Base-by-base conservation (phyloP, 2,888 invertebrate species). In the Saturnia japonica region DNA sequence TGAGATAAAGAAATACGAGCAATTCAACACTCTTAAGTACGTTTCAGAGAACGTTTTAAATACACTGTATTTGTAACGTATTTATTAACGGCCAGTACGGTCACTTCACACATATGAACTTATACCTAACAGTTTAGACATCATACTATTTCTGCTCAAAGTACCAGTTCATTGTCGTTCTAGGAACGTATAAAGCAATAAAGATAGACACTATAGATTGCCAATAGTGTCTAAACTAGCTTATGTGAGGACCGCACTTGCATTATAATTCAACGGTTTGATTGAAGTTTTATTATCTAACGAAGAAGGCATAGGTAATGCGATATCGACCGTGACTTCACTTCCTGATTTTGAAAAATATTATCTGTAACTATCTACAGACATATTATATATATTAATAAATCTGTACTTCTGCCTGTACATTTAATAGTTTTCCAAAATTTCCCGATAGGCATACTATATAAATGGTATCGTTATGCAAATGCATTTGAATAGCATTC, bases 281-380 rank as follows among this genome's bases (percentile, higher is more conserved):
- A 91, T 91, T 91, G 91, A 92, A 90, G 88, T 92, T 93, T 92
- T 91, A 93, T 88, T 87, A 88, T 86, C 81, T 87, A 87, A 88
- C 90, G 84, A 87, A 87, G 89, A 88, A 89, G 90, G 91, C 89
- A 91, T 91, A 83, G 89, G 89, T 84, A 89, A 89, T 90, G 86
- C 82, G 84, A 68, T 74, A 73, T 75, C 76, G 79, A 72, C 81
- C 91, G 91, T 91, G 91, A 92, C 90, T 89, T 78, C 85, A 92
- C 89, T 93, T 86, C 88, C 87, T 85, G 87, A 89, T 88, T 77
- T 80, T 79, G 84, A 87, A 88, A 40, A 64, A 67, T 28, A 47
- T 6, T 25, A 47, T 19, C 11, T 19, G 3, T n/a, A 40, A n/a
- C n/a, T n/a, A n/a, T n/a, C n/a, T n/a, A n/a, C 47, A 25, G 57